phyloP scores from a whole-genome alignment of 2,113 vertebrate species.

The Tiliqua scincoides region DNA sequence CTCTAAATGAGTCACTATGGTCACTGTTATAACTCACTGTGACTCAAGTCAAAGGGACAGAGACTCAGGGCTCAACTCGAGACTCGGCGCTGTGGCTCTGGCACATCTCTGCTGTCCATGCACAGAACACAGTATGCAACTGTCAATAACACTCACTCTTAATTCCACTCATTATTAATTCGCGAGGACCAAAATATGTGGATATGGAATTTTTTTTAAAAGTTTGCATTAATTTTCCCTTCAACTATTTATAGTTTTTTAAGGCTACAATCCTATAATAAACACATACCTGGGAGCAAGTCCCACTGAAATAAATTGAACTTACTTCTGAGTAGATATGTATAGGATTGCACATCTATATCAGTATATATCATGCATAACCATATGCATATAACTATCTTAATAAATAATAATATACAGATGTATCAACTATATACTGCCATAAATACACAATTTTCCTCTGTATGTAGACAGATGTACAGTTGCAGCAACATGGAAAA shows the following conservation, averaged over 20 bases:
- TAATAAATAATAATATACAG: neutral
- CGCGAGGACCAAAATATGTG: neutral
- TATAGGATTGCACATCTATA: too few relatives aligned
- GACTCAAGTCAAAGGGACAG: too few relatives aligned
- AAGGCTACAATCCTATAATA: too few relatives aligned
- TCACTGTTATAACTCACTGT: too few relatives aligned
- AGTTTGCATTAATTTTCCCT: neutral
- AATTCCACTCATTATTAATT: neutral
- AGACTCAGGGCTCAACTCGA: too few relatives aligned
- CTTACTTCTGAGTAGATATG: neutral
- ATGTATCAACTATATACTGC: neutral
- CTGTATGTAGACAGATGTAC: neutral
- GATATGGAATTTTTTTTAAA: too few relatives aligned
- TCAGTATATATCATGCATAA: too few relatives aligned
- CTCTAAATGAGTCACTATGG: too few relatives aligned
- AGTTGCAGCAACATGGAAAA: neutral
- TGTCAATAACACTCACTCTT: neutral
- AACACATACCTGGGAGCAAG: neutral
- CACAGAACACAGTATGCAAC: neutral
- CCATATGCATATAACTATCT: too few relatives aligned
- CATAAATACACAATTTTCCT: neutral
- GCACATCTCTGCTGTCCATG: too few relatives aligned
- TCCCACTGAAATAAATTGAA: too few relatives aligned
- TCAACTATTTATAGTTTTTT: neutral
- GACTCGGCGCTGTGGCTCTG: too few relatives aligned